Conservation (phyloP, 2,113 vertebrate species). For the Hippocampus abdominalis region DNA sequence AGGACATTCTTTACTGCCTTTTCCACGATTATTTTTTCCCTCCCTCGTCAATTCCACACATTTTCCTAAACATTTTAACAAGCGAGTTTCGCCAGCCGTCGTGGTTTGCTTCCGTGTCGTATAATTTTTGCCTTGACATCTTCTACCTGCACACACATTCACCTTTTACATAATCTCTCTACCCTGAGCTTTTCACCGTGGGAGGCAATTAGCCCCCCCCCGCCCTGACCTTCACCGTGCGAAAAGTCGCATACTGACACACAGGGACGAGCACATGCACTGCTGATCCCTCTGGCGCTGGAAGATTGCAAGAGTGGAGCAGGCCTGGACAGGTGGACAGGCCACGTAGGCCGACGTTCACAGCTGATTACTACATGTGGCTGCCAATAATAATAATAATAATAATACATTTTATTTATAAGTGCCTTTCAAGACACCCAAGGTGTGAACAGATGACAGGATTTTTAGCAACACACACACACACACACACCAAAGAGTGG, state of each 20-base stretch:
- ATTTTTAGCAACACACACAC: too few species aligned
- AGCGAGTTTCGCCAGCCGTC: too few species aligned
- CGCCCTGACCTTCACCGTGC: conserved; percentile 29
- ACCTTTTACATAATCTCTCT: conserved; percentile 19
- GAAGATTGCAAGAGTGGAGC: conserved; percentile 42
- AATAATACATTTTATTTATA: too few species aligned
- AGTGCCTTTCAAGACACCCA: too few species aligned
- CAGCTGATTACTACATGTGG: conserved; percentile 17
- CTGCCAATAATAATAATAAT: not conserved
- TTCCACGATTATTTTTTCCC: too few species aligned
- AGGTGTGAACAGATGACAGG: too few species aligned
- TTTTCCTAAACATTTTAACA: too few species aligned
- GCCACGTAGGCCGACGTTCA: conserved; percentile 30
- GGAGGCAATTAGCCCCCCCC: conserved; percentile 49
- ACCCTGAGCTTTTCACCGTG: conserved; percentile 45
- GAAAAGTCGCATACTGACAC: conserved; percentile 34
- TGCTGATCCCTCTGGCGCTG: conserved; percentile 31
- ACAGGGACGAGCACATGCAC: conserved; percentile 5
- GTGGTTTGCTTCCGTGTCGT: not conserved
- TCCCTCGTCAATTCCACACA: too few species aligned
- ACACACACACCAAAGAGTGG: not conserved
- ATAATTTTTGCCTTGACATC: not conserved
- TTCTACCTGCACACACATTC: conserved; percentile 12
- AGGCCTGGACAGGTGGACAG: conserved; percentile 63
- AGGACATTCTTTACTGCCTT: too few species aligned